Base-by-base conservation (phyloP, 1,140 invertebrate species). In the Mizuhopecten yessoensis region DNA sequence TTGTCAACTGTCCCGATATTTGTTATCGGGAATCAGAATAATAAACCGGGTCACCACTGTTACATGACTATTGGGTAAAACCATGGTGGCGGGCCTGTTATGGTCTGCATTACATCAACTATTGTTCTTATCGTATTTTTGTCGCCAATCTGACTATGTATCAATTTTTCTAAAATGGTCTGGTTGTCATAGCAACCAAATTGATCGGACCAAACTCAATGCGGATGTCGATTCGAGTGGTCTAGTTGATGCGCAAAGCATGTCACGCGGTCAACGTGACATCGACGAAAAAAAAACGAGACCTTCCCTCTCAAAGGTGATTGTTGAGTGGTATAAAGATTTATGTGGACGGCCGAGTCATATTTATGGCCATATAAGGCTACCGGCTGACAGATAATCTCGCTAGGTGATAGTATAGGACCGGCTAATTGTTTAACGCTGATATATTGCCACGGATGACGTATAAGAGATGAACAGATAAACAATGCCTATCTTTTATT, bases 131-230 rank as follows among this genome's bases (percentile, higher is more conserved):
- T 75, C 57, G 29, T 5, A 23, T 29, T 7, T 75, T 75, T 75
- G 57, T 75, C 57, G 57, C n/a, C 57, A 29, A 75, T 75, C 57
- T 20, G 36, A 45, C 17, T 75, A n/a, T 9, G 57, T 75, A 75
- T 75, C 57, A 75, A 75, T 75, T 75, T n/a, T 75, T 75, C 57
- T 75, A 75, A 75, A 75, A 75, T 75, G 57, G 57, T 29, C 57
- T 75, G 57, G 57, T 75, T 75, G 57, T n/a, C 23, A 75, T 75
- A 29, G 57, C 1, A 75, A 75, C 57, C 57, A 75, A n/a, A 75
- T 75, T 75, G 57, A 75, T 75, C 57, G 57, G 23, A 75, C 57
- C 9, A 75, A 75, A n/a, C 57, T 29, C 57, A 29, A 29, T 17
- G 57, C 57, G n/a, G 57, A 75, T 75, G 57, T 17, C 57, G 57